These are phyloP conservation scores for Clarias gariepinus DNA, from an alignment of 2,113 vertebrate species.

Conservation along the genomic window DNA sequence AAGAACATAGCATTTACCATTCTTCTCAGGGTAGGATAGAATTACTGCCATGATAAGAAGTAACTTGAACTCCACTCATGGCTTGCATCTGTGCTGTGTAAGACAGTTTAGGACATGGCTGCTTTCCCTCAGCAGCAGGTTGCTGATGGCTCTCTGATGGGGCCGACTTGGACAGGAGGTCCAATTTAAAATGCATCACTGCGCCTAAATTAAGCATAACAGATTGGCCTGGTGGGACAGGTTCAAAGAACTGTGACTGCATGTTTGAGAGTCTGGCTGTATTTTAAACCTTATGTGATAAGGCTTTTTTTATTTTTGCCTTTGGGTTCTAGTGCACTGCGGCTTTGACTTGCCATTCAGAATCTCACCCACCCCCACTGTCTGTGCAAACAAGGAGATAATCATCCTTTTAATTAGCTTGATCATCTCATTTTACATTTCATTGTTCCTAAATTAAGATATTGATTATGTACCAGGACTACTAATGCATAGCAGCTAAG, in stretches of 20 bases:
- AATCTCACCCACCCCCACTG: slow-evolving; percentile 41
- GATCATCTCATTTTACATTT: slow-evolving; percentile 57
- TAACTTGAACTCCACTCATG: slow-evolving; percentile 6
- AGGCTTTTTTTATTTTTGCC: slow-evolving; percentile 14
- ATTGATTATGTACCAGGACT: slow-evolving; percentile 46
- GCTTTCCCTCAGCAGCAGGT: slow-evolving; percentile 43
- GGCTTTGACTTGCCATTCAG: slow-evolving; percentile 49
- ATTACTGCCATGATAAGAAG: neutral
- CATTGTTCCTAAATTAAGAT: slow-evolving; percentile 4
- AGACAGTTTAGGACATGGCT: slow-evolving; percentile 40
- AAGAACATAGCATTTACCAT: slow-evolving; percentile 1
- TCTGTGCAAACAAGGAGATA: slow-evolving; percentile 56
- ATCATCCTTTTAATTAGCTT: slow-evolving; percentile 63
- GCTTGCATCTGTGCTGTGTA: slow-evolving; percentile 20
- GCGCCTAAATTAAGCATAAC: slow-evolving; percentile 44
- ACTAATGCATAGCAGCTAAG: slow-evolving; percentile 32
- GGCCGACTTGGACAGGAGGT: slow-evolving; percentile 39
- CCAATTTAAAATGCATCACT: slow-evolving; percentile 54
- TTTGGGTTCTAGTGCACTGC: slow-evolving; percentile 10
- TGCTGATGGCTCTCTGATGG: slow-evolving; percentile 42
- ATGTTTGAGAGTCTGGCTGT: neutral
- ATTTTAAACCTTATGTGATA: slow-evolving; percentile 6
- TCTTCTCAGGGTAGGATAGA: neutral
- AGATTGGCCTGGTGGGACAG: slow-evolving; percentile 39
- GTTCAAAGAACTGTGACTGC: slow-evolving; percentile 38